Evolutionary conservation across 2,888 invertebrate genomes (phyloP).

Genomic region (Pachycephus smyrnensis): DNA sequence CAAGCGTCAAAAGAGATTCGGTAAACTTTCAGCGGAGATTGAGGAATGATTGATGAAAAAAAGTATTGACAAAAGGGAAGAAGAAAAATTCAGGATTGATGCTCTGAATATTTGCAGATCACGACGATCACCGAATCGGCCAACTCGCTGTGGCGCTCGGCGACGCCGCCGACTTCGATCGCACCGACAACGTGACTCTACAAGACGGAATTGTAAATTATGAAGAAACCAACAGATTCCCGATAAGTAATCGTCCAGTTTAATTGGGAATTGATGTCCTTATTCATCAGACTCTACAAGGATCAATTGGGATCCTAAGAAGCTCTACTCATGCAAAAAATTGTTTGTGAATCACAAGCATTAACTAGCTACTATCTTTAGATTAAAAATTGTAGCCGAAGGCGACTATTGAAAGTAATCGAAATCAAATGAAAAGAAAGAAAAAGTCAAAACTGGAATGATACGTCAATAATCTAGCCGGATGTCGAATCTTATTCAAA

Average conservation of each 20-base stretch:
- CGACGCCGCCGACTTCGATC: constrained; percentile 47
- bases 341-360: neutral
- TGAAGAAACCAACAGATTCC: neutral
- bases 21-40: neutral
- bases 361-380: neutral
- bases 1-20: neutral
- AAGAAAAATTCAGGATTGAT: neutral
- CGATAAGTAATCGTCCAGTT: neutral
- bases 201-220: constrained; percentile 33
- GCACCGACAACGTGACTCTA: constrained; percentile 60
- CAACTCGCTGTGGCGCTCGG: constrained; percentile 56
- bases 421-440: neutral
- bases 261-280: neutral
- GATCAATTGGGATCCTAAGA: constrained; percentile 24
- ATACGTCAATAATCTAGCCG: neutral
- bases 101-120: constrained; percentile 43
- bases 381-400: neutral
- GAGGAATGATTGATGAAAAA: neutral
- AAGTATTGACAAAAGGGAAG: neutral
- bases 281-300: neutral
- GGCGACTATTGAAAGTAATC: neutral
- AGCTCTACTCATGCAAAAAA: neutral
- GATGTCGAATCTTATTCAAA: neutral
- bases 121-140: constrained; percentile 62
- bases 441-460: neutral